Conservation (phyloP, 2,797 vertebrate species). For the Arremon brunneinucha region DNA sequence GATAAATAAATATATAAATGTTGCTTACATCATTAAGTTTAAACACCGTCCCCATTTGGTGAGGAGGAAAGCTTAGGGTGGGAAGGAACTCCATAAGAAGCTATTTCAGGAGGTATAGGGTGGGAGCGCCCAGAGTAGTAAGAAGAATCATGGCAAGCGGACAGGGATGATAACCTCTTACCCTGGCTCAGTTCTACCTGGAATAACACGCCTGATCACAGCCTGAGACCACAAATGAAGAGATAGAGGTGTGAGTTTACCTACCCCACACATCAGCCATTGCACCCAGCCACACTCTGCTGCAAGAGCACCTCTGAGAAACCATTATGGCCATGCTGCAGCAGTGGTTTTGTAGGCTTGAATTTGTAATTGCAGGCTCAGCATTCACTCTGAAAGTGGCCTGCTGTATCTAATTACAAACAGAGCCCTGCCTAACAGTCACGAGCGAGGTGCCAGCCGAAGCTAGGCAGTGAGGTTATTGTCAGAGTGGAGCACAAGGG, state of each 20-base stretch:
- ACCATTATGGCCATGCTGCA: not conserved
- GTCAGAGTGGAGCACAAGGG: not conserved
- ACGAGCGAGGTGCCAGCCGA: not conserved
- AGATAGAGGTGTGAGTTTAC: not conserved
- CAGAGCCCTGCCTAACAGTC: not conserved
- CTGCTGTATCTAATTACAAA: not conserved
- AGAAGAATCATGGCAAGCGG: not conserved
- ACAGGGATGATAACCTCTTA: not conserved
- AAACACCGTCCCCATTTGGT: rapidly evolving
- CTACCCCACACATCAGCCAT: not conserved
- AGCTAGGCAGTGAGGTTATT: not conserved
- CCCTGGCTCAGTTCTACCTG: not conserved
- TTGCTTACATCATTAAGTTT: not conserved
- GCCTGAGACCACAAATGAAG: not conserved
- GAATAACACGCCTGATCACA: not conserved
- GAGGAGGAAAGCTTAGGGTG: not conserved
- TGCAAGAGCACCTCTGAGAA: not conserved
- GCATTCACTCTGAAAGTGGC: not conserved
- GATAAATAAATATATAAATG: not conserved
- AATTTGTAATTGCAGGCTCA: slow-evolving; percentile 10
- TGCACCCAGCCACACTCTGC: not conserved
- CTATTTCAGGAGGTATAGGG: not conserved
- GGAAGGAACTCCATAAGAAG: not conserved
- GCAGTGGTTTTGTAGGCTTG: not conserved
- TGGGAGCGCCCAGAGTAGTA: not conserved